These are phyloP conservation scores for Hyles euphorbiae DNA, from an alignment of 1,140 invertebrate species.

Conservation along the genomic window DNA sequence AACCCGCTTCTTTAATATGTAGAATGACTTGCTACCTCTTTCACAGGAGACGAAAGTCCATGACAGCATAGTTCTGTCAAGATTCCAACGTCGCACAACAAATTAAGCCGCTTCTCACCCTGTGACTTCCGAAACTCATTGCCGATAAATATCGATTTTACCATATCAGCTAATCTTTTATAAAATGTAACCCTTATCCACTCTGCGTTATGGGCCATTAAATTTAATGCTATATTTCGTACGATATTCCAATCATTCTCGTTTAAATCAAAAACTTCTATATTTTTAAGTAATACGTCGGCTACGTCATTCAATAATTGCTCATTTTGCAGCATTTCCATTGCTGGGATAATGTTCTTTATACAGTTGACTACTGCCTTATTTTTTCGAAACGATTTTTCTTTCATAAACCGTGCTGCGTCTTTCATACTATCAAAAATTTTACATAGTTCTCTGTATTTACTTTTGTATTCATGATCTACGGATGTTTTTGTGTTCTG, in stretches of 20 bases:
- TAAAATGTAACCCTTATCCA: constrained; percentile 58
- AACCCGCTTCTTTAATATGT: too few relatives aligned
- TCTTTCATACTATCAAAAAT: constrained; percentile 70
- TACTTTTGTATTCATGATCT: constrained; percentile 60
- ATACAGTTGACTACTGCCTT: constrained; percentile 54
- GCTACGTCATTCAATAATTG: constrained; percentile 58
- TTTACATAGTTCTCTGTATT: constrained; percentile 64
- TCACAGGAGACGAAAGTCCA: constrained; percentile 71
- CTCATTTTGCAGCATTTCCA: constrained; percentile 72
- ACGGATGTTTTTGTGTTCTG: constrained; percentile 44
- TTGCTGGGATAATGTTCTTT: constrained; percentile 58
- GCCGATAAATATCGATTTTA: constrained; percentile 52
- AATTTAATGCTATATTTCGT: constrained; percentile 56
- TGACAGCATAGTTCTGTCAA: constrained; percentile 80
- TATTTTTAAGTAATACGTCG: constrained; percentile 56
- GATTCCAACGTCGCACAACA: constrained; percentile 75
- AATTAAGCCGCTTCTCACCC: constrained; percentile 58
- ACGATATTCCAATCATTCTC: constrained; percentile 52
- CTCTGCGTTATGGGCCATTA: constrained; percentile 66
- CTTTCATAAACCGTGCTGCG: constrained; percentile 63
- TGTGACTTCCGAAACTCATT: constrained; percentile 39
- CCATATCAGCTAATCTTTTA: constrained; percentile 40
- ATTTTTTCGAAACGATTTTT: constrained; percentile 31
- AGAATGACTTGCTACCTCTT: constrained; percentile 29
- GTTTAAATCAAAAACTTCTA: constrained; percentile 45